These are phyloP conservation scores for Echeneis naucrates DNA, from an alignment of 2,797 vertebrate species.

Conservation along the genomic window DNA sequence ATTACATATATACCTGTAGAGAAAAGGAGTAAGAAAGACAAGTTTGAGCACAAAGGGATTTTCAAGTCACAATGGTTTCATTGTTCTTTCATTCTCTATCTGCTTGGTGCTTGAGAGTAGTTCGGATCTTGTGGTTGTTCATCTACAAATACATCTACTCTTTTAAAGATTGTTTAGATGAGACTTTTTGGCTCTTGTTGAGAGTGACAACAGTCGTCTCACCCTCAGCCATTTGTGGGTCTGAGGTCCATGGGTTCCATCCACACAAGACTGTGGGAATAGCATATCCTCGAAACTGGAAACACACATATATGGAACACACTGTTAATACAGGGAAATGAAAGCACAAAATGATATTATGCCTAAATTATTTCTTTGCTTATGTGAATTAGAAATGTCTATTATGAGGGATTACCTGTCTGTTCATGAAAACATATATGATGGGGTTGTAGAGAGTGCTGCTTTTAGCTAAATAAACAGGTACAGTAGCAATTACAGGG, in stretches of 20 bases:
- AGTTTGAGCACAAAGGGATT: neutral
- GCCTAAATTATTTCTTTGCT: neutral
- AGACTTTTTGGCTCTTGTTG: constrained; percentile 66
- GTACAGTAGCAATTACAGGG: constrained; percentile 77
- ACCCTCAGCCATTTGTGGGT: constrained; percentile 48
- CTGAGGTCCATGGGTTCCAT: constrained; percentile 76
- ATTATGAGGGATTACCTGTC: constrained; percentile 70
- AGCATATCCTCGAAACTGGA: constrained; percentile 80
- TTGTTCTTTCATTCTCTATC: neutral
- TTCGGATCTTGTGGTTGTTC: neutral
- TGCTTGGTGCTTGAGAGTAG: too few relatives aligned
- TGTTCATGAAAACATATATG: constrained; percentile 86
- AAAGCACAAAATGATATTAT: neutral
- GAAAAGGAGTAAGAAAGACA: neutral
- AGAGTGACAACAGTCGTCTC: constrained; percentile 59
- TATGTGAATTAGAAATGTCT: neutral
- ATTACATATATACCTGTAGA: neutral
- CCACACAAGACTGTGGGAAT: constrained; percentile 80
- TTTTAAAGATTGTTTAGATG: constrained; percentile 53
- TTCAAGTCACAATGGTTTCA: neutral
- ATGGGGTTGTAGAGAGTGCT: constrained; percentile 85
- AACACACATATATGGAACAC: constrained; percentile 22
- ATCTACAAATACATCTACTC: constrained; percentile 28
- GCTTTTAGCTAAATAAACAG: constrained; percentile 81
- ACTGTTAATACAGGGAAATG: neutral